A percentile compares a stretch with the other conserved stretches of the same genome.
These are phyloP conservation scores for Sarotherodon lohbergeri DNA, from an alignment of 2,113 vertebrate genomes.

Conservation along the genomic window DNA sequence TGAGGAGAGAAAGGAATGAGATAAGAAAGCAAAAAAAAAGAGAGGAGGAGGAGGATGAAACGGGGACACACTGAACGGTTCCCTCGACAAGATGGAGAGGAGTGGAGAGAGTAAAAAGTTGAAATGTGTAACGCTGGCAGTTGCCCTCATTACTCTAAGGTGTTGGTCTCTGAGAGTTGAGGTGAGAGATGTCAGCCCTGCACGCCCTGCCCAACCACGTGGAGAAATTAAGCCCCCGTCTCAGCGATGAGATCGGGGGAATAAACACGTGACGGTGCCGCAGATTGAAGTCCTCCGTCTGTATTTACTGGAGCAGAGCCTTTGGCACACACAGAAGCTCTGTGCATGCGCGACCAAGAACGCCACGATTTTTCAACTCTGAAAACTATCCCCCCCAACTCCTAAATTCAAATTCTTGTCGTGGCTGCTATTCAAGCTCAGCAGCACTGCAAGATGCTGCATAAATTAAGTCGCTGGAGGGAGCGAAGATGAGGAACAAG, in stretches of 20 bases:
- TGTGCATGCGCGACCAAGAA: neutral
- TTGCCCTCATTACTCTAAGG: slow-evolving; percentile 1
- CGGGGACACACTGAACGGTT: neutral
- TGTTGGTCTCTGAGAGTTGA: slow-evolving; percentile 9
- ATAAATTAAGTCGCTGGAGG: slow-evolving; percentile 66
- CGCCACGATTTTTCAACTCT: neutral
- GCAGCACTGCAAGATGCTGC: slow-evolving; percentile 61
- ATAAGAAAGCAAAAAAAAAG: slow-evolving; percentile 14
- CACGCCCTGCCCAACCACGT: neutral
- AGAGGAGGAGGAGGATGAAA: slow-evolving; percentile 1
- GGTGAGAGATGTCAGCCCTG: slow-evolving; percentile 7
- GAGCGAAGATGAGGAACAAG: slow-evolving; percentile 4
- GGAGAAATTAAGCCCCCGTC: slow-evolving; percentile 33
- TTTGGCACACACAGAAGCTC: neutral
- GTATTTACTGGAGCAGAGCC: slow-evolving; percentile 53
- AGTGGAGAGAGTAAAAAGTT: neutral
- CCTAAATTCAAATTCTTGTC: slow-evolving; percentile 55
- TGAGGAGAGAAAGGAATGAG: slow-evolving; percentile 34
- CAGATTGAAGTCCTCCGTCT: slow-evolving; percentile 40
- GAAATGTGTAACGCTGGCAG: neutral
- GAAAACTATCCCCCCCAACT: slow-evolving; percentile 7
- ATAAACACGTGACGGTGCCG: slow-evolving; percentile 33
- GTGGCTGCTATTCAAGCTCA: slow-evolving; percentile 44
- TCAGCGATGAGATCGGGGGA: slow-evolving; percentile 26
- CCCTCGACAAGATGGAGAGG: neutral